These are phyloP conservation scores for Pseudorectes ferrugineus DNA, from an alignment of 2,113 vertebrate species.

Conservation along the genomic window DNA sequence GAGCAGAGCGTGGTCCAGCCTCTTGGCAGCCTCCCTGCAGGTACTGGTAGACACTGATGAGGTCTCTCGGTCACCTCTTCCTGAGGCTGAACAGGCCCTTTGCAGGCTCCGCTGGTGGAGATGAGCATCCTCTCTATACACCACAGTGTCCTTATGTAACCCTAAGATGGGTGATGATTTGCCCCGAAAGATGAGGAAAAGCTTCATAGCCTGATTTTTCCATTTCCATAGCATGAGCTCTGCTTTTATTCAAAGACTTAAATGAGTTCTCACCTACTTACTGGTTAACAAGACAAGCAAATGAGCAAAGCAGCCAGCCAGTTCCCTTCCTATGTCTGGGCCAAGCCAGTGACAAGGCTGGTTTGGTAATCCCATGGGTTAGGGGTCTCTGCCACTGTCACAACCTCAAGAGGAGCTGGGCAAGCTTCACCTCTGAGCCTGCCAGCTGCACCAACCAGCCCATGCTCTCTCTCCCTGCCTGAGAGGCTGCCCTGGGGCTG, in stretches of 20 bases:
- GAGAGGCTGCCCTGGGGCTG: background rate
- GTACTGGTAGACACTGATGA: too few relatives aligned
- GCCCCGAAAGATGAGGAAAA: background rate
- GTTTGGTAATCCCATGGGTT: fast-evolving
- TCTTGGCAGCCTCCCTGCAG: background rate
- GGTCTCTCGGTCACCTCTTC: background rate
- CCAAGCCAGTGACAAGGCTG: background rate
- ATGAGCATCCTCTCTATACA: background rate
- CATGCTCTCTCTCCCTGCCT: background rate
- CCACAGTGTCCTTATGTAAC: background rate
- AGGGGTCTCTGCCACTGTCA: background rate
- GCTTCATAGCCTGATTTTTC: background rate
- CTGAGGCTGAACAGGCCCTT: background rate
- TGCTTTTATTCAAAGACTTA: background rate
- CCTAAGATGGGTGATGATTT: background rate
- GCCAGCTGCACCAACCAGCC: background rate
- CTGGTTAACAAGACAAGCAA: background rate
- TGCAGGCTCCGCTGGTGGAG: background rate
- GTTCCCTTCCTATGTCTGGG: background rate
- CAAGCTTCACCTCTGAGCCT: background rate
- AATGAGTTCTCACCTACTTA: background rate
- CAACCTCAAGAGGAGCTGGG: background rate
- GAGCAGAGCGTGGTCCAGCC: background rate
- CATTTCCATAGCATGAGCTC: background rate
- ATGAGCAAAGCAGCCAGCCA: background rate